Evolutionary conservation across 2,888 invertebrate species (phyloP), one percentile per base, ranked within the genome.

Genomic region (Diaprepes abbreviatus): DNA sequence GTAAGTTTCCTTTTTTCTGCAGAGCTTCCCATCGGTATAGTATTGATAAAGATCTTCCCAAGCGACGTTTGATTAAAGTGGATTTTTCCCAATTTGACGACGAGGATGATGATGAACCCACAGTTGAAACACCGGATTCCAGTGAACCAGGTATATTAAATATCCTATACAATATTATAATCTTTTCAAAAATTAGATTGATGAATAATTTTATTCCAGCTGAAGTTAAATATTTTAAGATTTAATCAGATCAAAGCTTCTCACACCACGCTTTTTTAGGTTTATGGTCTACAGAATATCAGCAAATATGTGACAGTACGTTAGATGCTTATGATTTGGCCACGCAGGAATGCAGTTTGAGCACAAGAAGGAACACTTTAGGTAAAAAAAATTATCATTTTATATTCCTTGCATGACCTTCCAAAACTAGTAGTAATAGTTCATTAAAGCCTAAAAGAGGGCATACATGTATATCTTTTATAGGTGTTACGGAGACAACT

Each of bases 271-370:
- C n/a, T n/a, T n/a, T n/a, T n/a, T n/a, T n/a, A 68, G 71, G 81
- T 40, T 75, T 83, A 59, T 84, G 83, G 83, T 79, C 92, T 63
- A 89, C 90, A 84, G 93, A 93, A 85, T 92, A 92, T 85, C 92
- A 92, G 83, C 91, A 91, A 85, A 91, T 91, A 86, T 92, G 92
- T 52, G 74, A 74, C 33, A 73, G 75, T 9, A 65, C 73, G 9
- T 90, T 92, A 81, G 93, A 94, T 90, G 93, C 93, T 48, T 94
- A 94, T 81, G 94, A 94, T 85, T 85, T 94, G 83, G 94, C 94
- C 71, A 92, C 93, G 48, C 93, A 93, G 81, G 91, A 92, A 80
- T 87, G 92, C 5, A 88, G 91, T 55, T 62, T 90, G 88, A 48
- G 90, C 90, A 85, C 87, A 90, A 60, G 90, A 89, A 66, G 93